These are phyloP conservation scores for Aurelia sp. DNA, from an alignment of 30 jellyfish, hydroid and myxozoan species.

Conservation along the genomic window DNA sequence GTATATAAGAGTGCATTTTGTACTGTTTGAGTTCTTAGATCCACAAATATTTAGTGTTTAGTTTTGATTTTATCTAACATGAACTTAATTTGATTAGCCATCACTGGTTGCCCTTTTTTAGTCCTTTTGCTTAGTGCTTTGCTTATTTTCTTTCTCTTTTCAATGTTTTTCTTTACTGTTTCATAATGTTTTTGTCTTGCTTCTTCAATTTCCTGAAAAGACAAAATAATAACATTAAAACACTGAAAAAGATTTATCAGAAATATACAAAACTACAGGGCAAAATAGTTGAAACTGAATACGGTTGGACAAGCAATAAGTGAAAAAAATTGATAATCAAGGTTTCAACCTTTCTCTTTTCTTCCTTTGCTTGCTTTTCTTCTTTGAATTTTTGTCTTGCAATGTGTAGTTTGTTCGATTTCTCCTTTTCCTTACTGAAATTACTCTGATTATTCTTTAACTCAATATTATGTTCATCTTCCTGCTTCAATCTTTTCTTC, in stretches of 20 bases:
- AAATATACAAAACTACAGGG: no score
- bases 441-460: background rate
- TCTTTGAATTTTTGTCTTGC: constrained; percentile 40
- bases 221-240: background rate
- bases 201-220: constrained; percentile 76
- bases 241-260: no score
- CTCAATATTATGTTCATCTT: background rate
- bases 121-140: constrained; percentile 60
- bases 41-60: background rate
- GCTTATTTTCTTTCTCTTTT: constrained; percentile 69
- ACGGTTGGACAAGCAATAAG: no score
- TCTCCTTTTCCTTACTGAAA: background rate
- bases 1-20: no score
- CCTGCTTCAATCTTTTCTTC: constrained; percentile 7
- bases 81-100: constrained; percentile 74
- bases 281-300: no score
- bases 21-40: no score
- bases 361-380: constrained; percentile 32
- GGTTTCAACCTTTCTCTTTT: constrained; percentile 16
- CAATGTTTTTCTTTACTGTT: constrained; percentile 53
- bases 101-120: constrained; percentile 85
- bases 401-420: constrained; percentile 14
- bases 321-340: no score
- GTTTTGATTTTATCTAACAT: constrained; percentile 61
- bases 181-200: constrained; percentile 45